A percentile compares a stretch with the other conserved stretches of the same genome.
phyloP scores from a whole-genome alignment of 2,888 invertebrate genomes.

The Cerastis rubricosa region DNA sequence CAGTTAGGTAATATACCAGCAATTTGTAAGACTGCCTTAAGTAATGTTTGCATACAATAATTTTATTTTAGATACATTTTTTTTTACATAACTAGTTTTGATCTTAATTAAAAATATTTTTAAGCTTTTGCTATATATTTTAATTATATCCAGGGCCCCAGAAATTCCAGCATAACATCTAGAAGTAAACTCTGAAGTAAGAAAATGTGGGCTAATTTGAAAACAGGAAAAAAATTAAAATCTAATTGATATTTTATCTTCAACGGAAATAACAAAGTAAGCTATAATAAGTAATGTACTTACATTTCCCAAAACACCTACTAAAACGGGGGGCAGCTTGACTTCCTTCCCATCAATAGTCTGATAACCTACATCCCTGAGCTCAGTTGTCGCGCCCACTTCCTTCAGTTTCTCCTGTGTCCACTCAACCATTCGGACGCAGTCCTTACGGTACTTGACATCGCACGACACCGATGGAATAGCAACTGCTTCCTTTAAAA shows the following conservation, averaged over 20 bases:
- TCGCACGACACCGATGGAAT: slow-evolving; percentile 99
- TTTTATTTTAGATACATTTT: background rate
- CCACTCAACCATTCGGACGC: slow-evolving; percentile 97
- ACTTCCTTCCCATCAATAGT: slow-evolving; percentile 93
- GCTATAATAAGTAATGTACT: slow-evolving; percentile 67
- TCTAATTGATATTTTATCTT: background rate
- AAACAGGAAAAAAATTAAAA: background rate
- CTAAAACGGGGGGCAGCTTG: slow-evolving; percentile 96
- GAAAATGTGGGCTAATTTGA: background rate
- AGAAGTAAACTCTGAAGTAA: background rate
- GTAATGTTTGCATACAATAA: background rate
- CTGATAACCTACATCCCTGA: slow-evolving; percentile 95
- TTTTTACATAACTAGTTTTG: background rate
- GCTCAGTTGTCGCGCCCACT: slow-evolving; percentile 93
- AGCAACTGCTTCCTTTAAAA: slow-evolving; percentile 96
- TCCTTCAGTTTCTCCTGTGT: slow-evolving; percentile 92
- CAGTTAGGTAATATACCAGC: background rate
- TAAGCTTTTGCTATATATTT: background rate
- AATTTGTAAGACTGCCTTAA: background rate
- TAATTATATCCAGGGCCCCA: background rate
- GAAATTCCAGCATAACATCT: background rate
- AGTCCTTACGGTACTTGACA: slow-evolving; percentile 95
- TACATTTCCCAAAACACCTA: slow-evolving; percentile 94
- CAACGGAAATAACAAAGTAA: background rate
- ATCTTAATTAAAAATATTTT: background rate